Base-by-base conservation (phyloP, 2,797 vertebrate species). In the Ceryle rudis region DNA sequence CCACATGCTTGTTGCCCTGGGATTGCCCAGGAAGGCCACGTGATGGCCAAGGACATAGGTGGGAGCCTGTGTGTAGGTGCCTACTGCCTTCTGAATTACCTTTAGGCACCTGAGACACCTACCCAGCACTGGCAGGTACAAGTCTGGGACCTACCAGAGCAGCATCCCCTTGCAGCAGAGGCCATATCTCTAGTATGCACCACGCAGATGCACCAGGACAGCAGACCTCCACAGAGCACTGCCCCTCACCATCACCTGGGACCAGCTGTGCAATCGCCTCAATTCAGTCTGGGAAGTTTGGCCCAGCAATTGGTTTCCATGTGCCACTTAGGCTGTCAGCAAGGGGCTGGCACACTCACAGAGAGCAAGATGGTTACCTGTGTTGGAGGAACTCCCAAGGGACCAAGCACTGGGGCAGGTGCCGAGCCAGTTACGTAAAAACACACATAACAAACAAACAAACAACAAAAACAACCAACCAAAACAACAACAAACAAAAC, bases 41-140 rank as follows among this genome's bases (percentile, higher is more conserved):
- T 11, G 39, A 19, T 3, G 4, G 19, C 35, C 3, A 4, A 79
- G 35, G 28, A 71, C 22, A 8, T 31, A 33, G 0, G 2, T 1
- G 0, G 33, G 33, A 85, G 10, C 37, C 58, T 39, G 41, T 14
- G 20, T 10, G 2, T 1, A 39, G 55, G 33, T 35, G 49, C 61
- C 19, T 64, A 10, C 64, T 29, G 39, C 60, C 26, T 66, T 57
- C 62, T 35, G 49, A 72, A 37, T 37, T 37, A 66, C 52, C 23
- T 86, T 58, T 35, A 28, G 3, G 22, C 1, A 7, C 44, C 19
- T 14, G 29, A 81, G 31, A n/a, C 23, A 74, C 37, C 72, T 28
- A 15, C 31, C n/a, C 39, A 78, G 35, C 20, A 28, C 55, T 69
- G 41, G 44, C 10, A 42, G 39, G 10, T 46, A 66, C 0, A 4